These are phyloP conservation scores for Hexactinellida sp. DNA, from an alignment of 37 sponge, comb jelly and placozoan genomes.

Conservation along the genomic window DNA sequence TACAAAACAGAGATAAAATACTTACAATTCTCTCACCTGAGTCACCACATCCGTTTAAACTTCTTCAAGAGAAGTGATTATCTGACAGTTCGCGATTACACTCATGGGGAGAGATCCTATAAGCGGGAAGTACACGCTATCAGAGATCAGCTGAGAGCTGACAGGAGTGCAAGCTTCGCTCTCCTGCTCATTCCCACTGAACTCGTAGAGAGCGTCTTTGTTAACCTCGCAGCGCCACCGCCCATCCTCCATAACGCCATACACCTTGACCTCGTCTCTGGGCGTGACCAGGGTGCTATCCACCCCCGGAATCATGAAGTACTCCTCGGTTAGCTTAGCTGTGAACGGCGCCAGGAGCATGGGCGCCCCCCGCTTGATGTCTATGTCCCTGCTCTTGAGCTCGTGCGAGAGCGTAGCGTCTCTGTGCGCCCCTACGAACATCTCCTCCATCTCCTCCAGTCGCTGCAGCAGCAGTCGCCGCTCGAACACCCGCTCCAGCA, in stretches of 20 bases:
- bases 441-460: background rate
- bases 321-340: background rate
- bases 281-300: background rate
- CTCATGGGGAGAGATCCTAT: constrained; percentile 5
- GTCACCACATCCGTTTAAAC: background rate
- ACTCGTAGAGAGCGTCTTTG: background rate
- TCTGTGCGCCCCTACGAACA: background rate
- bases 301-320: background rate
- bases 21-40: too few relatives aligned
- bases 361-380: background rate
- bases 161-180: background rate
- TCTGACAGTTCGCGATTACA: background rate
- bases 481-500: background rate
- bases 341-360: background rate
- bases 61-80: constrained; percentile 11
- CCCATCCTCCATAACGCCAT: constrained; percentile 1
- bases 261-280: background rate
- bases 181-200: background rate
- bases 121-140: background rate
- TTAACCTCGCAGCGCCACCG: constrained; percentile 13
- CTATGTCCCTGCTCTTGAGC: background rate
- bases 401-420: background rate
- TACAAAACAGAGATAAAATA: background rate
- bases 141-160: background rate
- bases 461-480: background rate